Evolutionary conservation across 2,888 invertebrate genomes (phyloP).

Genomic region (Atethmia centrago): DNA sequence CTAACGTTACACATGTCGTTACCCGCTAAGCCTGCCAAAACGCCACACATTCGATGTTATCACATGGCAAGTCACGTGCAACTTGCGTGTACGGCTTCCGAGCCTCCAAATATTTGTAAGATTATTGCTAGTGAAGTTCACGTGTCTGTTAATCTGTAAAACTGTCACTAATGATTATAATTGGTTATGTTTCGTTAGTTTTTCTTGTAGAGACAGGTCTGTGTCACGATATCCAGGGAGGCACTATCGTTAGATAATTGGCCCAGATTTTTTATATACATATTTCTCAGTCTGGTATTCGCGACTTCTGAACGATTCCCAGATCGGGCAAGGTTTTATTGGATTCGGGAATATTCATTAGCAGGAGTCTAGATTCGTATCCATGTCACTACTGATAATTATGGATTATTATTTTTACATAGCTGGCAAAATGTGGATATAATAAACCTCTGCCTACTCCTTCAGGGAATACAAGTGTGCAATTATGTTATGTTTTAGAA

Average conservation of each 20-base stretch:
- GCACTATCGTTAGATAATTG: background rate
- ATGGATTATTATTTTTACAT: background rate
- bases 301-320: background rate
- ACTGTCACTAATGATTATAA: conserved; percentile 26
- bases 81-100: conserved; percentile 44
- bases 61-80: conserved; percentile 58
- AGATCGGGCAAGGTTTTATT: background rate
- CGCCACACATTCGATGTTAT: background rate
- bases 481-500: background rate
- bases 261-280: no score
- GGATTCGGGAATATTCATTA: background rate
- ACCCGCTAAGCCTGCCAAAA: conserved; percentile 41
- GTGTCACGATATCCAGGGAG: background rate
- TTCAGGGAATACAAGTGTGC: background rate
- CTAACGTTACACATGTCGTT: background rate
- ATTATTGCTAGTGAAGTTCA: conserved; percentile 16
- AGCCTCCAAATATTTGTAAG: conserved; percentile 42
- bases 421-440: background rate
- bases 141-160: conserved; percentile 27
- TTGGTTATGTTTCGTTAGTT: conserved; percentile 4
- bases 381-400: background rate
- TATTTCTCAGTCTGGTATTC: background rate
- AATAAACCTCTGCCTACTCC: background rate
- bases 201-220: background rate
- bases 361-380: background rate